phyloP scores from a whole-genome alignment of 2,113 vertebrate genomes.

The Cynoglossus semilaevis region DNA sequence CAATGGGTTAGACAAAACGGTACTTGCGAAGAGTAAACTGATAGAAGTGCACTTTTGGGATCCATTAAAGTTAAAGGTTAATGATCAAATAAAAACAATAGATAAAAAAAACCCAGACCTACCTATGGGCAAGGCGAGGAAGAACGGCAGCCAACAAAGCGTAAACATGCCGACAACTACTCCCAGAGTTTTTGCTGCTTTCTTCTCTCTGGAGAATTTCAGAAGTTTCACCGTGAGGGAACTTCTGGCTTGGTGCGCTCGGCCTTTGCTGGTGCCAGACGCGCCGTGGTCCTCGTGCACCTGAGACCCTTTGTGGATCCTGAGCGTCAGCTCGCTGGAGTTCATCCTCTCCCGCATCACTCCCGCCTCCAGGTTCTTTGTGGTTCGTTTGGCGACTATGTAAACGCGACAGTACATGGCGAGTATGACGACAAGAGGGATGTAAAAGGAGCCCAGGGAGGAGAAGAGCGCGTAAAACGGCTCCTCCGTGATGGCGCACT shows the following conservation, averaged over 20 bases:
- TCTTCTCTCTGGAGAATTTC: constrained; percentile 95
- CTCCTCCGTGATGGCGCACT: constrained; percentile 91
- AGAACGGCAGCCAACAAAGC: constrained; percentile 94
- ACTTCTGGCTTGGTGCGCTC: constrained; percentile 83
- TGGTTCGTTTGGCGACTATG: constrained; percentile 93
- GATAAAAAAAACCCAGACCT: constrained; percentile 54
- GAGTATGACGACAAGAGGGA: constrained; percentile 90
- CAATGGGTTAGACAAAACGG: neutral
- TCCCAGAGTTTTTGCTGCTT: constrained; percentile 92
- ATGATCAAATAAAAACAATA: neutral
- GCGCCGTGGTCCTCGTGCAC: constrained; percentile 77
- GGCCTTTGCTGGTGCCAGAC: constrained; percentile 75
- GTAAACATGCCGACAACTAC: constrained; percentile 96
- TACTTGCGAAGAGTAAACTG: neutral
- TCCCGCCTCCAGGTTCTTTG: constrained; percentile 93
- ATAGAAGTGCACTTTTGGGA: neutral
- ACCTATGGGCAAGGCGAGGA: constrained; percentile 90
- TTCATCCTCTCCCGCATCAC: constrained; percentile 94
- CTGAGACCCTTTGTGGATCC: constrained; percentile 92
- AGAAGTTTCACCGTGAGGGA: constrained; percentile 90
- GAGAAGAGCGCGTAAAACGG: constrained; percentile 96
- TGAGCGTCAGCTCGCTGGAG: constrained; percentile 90
- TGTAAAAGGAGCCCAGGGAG: constrained; percentile 96
- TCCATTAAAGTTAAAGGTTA: neutral
- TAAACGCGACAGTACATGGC: constrained; percentile 96